phyloP scores from a whole-genome alignment of 2,113 vertebrate genomes.

The Zootoca vivipara region DNA sequence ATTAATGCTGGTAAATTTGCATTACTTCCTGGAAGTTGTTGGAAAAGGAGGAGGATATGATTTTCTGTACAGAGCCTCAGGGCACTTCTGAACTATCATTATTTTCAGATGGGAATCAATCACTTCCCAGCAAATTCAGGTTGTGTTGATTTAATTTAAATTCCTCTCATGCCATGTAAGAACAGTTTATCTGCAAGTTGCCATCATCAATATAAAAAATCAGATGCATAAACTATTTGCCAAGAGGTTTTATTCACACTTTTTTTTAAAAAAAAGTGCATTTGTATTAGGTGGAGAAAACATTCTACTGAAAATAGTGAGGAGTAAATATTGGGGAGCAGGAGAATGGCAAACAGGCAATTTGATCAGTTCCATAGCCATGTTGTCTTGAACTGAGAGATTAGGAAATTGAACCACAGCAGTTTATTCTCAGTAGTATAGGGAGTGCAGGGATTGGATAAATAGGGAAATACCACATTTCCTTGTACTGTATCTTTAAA shows the following conservation, averaged over 20 bases:
- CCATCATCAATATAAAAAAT: background rate
- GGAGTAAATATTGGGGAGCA: background rate
- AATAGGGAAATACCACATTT: background rate
- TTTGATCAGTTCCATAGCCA: background rate
- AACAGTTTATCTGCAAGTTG: background rate
- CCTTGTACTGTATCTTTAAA: slow-evolving; percentile 2
- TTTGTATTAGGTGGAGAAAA: background rate
- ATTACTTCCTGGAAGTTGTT: too few species aligned
- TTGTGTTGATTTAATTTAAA: background rate
- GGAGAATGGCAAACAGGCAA: background rate
- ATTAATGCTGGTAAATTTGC: too few species aligned
- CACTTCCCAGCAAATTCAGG: too few species aligned
- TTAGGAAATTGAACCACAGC: background rate
- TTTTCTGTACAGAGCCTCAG: too few species aligned
- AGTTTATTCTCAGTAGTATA: background rate
- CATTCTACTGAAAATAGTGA: background rate
- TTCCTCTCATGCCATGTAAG: background rate
- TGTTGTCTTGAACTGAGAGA: background rate
- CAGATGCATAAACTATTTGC: background rate
- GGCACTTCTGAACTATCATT: too few species aligned
- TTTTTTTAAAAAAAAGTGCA: background rate
- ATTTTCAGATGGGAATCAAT: too few species aligned
- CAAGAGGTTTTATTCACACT: too few species aligned
- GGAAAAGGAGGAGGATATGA: too few species aligned
- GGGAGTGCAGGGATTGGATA: background rate